phyloP scores from a whole-genome alignment of 2,113 vertebrate species.

The Melospiza georgiana region DNA sequence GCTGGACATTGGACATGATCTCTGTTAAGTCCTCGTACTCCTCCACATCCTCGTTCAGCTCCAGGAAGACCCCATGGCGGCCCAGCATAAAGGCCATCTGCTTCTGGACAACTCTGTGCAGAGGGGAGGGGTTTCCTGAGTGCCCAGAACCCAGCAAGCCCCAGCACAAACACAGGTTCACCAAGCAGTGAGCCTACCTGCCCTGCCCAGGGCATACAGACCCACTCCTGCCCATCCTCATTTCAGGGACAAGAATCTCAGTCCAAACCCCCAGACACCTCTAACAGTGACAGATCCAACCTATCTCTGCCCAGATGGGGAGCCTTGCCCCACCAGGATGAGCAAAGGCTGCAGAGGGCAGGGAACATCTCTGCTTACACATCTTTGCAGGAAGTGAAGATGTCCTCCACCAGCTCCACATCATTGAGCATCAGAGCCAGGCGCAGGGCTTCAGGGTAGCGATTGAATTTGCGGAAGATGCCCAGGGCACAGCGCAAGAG shows the following conservation, averaged over 20 bases:
- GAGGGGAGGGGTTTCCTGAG: background rate
- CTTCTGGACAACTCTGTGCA: conserved; percentile 91
- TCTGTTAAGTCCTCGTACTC: conserved; percentile 97
- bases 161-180: background rate
- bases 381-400: conserved; percentile 98
- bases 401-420: conserved; percentile 95
- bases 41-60: conserved; percentile 96
- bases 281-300: background rate
- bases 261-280: background rate
- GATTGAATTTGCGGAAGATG: conserved; percentile 95
- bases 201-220: background rate
- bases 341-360: background rate
- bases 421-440: conserved; percentile 97
- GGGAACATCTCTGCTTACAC: conserved; percentile 78
- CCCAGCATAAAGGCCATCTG: conserved; percentile 99
- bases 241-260: background rate
- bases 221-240: background rate
- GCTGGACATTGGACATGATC: conserved; percentile 99
- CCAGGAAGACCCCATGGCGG: conserved; percentile 94
- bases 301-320: background rate
- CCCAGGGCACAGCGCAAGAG: conserved; percentile 92
- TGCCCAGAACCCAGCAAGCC: background rate
- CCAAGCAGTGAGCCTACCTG: background rate
- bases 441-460: conserved; percentile 94
- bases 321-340: background rate